Evolutionary conservation across 1,140 invertebrate genomes (phyloP).

Genomic region (Myzus persicae): DNA sequence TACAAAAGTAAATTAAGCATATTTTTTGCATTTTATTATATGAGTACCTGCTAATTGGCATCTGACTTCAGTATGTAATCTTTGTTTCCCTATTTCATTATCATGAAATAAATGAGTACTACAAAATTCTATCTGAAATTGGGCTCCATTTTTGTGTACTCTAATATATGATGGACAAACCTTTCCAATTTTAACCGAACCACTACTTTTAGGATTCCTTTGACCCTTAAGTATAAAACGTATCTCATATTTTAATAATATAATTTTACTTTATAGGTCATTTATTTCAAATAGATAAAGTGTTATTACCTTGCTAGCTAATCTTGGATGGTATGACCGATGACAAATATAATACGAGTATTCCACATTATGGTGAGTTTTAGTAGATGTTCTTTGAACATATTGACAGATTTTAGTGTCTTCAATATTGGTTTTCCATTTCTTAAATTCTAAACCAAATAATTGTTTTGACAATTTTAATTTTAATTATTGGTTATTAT

Average conservation of each 20-base stretch:
- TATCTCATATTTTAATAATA: not conserved
- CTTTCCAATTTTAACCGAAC: not conserved
- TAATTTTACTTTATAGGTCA: not conserved
- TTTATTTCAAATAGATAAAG: not conserved
- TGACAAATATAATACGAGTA: not conserved
- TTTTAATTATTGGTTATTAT: not conserved
- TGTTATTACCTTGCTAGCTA: not conserved
- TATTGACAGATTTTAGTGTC: not conserved
- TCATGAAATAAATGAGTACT: slow-evolving; percentile 3
- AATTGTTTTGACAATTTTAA: not conserved
- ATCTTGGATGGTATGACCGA: not conserved
- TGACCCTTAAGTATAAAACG: not conserved
- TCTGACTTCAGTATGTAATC: not conserved
- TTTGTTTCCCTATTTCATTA: not conserved
- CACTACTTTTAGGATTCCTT: not conserved
- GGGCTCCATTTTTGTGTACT: not conserved
- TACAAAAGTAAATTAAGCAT: not conserved
- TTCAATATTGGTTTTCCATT: not conserved
- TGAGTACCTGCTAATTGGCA: not conserved
- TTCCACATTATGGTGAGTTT: not conserved
- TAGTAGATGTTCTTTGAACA: not conserved
- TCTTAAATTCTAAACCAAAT: slow-evolving; percentile 10
- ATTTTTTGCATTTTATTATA: not conserved
- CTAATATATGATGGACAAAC: not conserved
- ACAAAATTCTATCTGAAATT: not conserved